Evolutionary conservation across 2,797 vertebrate genomes (phyloP), one percentile per base, ranked within the genome.

Genomic region (Takifugu rubripes): DNA sequence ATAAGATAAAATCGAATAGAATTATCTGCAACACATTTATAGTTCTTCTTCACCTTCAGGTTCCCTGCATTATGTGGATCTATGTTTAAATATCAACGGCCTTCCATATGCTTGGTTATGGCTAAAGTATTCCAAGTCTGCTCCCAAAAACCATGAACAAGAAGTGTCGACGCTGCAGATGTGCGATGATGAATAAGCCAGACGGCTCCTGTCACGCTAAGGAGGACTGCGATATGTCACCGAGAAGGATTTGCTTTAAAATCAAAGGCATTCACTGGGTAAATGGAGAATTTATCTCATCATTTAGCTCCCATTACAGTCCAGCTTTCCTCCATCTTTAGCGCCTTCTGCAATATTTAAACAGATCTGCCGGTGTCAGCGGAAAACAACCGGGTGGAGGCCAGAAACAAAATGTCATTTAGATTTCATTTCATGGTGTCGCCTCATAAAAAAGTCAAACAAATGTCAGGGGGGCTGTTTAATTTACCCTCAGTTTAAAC

Each of bases 111-210:
- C 56, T 70, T 16, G 50, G 60, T 29, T 5, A 46, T 62, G 51
- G 56, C 66, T 55, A 47, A 47, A 60, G 63, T 51, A 66, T 79
- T 64, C 56, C n/a, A 56, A 63, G 33, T 66, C 60, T 45, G 42
- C 59, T 70, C 52, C 58, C 59, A 59, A 40, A 64, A 59, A 58
- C 45, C 62, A 36, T 26, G 10, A 25, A 6, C 25, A 47, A 75
- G 72, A 62, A 64, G 50, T 52, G 58, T 68, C 67, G 49, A 64
- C 60, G 55, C 55, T 56, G 46, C 56, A 75, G 59, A 77, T 65
- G 59, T 33, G 51, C 72, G 63, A 79, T 42, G 70, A 68, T 79
- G 76, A 81, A 75, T 68, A 60, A 77, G 58, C 75, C 65, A 81
- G 78, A 76, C 75, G 65, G 56, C 57, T 66, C 25, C 56, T 63